Conservation (phyloP, 2,113 vertebrate genomes). For the Camelus bactrianus region DNA sequence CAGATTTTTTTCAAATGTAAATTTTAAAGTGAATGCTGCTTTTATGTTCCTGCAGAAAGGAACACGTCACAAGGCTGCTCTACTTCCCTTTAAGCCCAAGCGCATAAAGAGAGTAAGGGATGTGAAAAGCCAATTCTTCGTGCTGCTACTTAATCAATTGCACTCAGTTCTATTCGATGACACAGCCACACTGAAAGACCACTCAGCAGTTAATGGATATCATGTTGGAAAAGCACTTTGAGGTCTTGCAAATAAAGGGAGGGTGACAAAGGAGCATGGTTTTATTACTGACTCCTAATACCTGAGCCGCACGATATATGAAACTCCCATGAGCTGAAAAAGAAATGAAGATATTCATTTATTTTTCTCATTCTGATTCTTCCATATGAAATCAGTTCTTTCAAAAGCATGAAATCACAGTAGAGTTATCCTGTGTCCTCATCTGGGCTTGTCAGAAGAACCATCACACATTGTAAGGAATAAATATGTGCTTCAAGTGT, state of each 20-base stretch:
- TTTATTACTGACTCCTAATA: conserved; percentile 31
- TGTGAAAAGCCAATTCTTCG: conserved; percentile 77
- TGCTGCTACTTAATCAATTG: conserved; percentile 59
- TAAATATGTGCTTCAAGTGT: conserved; percentile 65
- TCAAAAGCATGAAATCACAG: background rate
- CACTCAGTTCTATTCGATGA: conserved; percentile 77
- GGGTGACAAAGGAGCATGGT: background rate
- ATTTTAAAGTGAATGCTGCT: conserved; percentile 81
- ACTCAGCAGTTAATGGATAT: conserved; percentile 66
- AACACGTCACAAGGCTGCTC: conserved; percentile 62
- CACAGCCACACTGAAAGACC: conserved; percentile 64
- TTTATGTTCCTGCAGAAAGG: conserved; percentile 73
- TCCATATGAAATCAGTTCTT: conserved; percentile 7
- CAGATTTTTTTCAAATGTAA: conserved; percentile 81
- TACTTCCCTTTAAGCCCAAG: conserved; percentile 73
- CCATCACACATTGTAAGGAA: conserved; percentile 57
- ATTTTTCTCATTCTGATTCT: conserved; percentile 49
- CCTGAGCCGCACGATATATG: background rate
- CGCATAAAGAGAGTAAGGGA: conserved; percentile 60
- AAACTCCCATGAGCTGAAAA: conserved; percentile 6
- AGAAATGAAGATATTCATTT: conserved; percentile 5
- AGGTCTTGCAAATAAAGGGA: conserved; percentile 56
- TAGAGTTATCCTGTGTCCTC: conserved; percentile 9
- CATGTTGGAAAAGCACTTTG: conserved; percentile 60
- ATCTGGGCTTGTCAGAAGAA: conserved; percentile 68